Evolutionary conservation across 2,113 vertebrate genomes (phyloP).

Genomic region (Cromileptes altivelis): DNA sequence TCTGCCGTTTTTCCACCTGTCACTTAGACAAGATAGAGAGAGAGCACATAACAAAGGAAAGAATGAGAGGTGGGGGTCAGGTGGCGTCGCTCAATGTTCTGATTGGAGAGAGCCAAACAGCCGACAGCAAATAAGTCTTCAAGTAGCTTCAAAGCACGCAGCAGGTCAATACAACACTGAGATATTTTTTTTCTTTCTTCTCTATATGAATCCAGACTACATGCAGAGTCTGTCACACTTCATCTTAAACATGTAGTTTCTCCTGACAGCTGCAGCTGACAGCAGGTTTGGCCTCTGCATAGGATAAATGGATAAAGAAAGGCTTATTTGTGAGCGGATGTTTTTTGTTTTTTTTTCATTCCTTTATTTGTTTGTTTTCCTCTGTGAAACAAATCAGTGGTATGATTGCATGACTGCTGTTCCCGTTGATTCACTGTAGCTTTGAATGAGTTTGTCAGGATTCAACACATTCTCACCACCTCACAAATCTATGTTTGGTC

Average conservation of each 20-base stretch:
- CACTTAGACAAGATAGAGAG: background rate
- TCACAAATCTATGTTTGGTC: too few species aligned
- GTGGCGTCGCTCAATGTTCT: background rate
- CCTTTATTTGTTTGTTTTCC: background rate
- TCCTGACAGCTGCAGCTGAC: conserved; percentile 45
- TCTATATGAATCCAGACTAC: background rate
- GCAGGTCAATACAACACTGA: background rate
- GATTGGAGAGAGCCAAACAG: background rate
- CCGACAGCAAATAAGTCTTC: conserved; percentile 13
- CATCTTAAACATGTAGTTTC: background rate
- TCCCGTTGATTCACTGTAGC: background rate
- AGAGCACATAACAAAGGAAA: background rate
- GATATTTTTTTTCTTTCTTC: background rate
- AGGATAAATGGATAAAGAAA: background rate
- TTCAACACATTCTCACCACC: too few species aligned
- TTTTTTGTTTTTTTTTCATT: too few species aligned
- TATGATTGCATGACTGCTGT: too few species aligned
- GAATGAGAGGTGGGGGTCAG: background rate
- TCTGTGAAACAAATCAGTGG: background rate
- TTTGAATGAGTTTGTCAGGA: too few species aligned
- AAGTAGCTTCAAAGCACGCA: conserved; percentile 1
- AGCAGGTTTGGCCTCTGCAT: conserved; percentile 15
- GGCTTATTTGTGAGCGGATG: background rate
- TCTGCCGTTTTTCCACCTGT: background rate
- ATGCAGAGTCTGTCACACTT: conserved; percentile 13